phyloP scores from a whole-genome alignment of 1,140 invertebrate genomes.

The Pantala flavescens region DNA sequence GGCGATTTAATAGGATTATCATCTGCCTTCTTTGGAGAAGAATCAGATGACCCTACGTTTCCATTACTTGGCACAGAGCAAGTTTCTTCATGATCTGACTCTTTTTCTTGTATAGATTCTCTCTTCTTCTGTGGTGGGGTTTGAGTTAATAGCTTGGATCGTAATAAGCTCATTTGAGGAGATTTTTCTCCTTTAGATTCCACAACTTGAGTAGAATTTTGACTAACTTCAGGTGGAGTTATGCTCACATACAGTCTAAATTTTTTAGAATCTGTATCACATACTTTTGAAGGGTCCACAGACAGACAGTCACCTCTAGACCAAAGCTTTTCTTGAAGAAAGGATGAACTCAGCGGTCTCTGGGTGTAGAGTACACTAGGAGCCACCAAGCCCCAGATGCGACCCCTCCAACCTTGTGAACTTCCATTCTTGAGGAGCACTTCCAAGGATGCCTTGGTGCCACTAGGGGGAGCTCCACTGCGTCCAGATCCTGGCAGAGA shows the following conservation, averaged over 20 bases:
- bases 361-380: background rate
- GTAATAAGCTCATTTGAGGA: no score
- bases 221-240: background rate
- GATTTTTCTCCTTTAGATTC: background rate
- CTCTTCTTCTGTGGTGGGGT: no score
- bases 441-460: background rate
- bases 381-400: background rate
- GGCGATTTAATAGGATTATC: no score
- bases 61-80: no score
- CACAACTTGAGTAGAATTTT: background rate
- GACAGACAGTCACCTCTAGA: background rate
- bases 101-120: no score
- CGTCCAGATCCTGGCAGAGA: background rate
- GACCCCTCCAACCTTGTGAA: background rate
- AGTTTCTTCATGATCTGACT: no score
- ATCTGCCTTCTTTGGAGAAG: no score
- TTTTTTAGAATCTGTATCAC: background rate
- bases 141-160: no score
- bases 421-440: background rate
- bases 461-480: background rate
- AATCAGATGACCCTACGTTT: no score
- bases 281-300: background rate
- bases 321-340: background rate
- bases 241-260: background rate
- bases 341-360: background rate